Conservation (phyloP, 1,140 invertebrate genomes). For the Macrobrachium rosenbergii region DNA sequence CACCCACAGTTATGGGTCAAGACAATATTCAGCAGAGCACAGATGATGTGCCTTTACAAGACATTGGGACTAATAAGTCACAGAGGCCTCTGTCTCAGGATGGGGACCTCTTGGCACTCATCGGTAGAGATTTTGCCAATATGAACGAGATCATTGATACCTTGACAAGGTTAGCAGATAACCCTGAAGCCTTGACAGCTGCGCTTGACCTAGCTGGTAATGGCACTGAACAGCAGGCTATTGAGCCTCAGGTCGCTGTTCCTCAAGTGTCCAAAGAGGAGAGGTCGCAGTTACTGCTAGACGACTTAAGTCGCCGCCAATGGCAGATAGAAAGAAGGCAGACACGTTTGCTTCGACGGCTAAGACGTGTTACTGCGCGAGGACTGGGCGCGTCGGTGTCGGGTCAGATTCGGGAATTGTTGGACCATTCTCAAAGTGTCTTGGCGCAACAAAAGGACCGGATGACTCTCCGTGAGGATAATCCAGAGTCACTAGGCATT, state of each 20-base stretch:
- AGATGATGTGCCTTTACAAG: constrained; percentile 44
- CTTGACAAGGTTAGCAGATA: constrained; percentile 46
- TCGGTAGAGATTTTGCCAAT: constrained; percentile 46
- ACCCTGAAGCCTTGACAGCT: constrained; percentile 51
- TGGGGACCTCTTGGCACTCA: constrained; percentile 51
- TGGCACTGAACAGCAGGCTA: background rate
- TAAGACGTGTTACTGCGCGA: constrained; percentile 82
- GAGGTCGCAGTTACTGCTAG: constrained; percentile 70
- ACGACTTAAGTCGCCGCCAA: constrained; percentile 74
- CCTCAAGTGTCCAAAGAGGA: constrained; percentile 67
- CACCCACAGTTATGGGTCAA: background rate
- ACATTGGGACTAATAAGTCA: constrained; percentile 32
- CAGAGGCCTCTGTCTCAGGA: constrained; percentile 40
- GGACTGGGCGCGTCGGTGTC: constrained; percentile 81
- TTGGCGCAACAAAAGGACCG: constrained; percentile 71
- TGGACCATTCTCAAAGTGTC: constrained; percentile 79
- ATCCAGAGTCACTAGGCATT: constrained; percentile 54
- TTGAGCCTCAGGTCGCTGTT: background rate
- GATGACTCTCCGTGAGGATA: constrained; percentile 70
- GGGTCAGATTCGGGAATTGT: constrained; percentile 80
- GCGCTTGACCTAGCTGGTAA: background rate
- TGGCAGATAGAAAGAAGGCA: constrained; percentile 77
- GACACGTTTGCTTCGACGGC: constrained; percentile 79
- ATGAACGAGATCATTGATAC: constrained; percentile 60
- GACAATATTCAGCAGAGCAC: background rate